Evolutionary conservation across 1,140 invertebrate genomes (phyloP).

Genomic region (Pinna nobilis): DNA sequence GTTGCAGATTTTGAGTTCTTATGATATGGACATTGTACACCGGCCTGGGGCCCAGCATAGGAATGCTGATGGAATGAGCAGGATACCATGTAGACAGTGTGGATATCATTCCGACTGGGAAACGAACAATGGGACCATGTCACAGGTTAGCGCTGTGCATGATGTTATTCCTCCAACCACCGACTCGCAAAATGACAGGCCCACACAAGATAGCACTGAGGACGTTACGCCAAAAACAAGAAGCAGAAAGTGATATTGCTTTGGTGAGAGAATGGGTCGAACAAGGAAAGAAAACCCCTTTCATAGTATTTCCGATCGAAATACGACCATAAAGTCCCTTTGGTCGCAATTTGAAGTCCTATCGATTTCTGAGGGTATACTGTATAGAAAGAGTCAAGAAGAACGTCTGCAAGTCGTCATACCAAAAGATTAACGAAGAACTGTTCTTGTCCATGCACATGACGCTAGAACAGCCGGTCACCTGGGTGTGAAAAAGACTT

Average conservation of each 20-base stretch:
- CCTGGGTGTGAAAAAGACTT: conserved; percentile 9
- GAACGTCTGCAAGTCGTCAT: conserved; percentile 69
- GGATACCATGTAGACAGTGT: conserved; percentile 6
- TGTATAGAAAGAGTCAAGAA: conserved; percentile 66
- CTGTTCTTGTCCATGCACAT: background rate
- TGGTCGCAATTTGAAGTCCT: conserved; percentile 13
- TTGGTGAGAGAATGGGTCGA: background rate
- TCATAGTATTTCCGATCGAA: background rate
- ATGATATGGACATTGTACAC: conserved; percentile 11
- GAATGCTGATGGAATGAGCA: background rate
- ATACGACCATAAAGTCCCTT: conserved; percentile 3
- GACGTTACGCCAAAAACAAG: background rate
- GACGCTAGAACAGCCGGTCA: conserved; percentile 9
- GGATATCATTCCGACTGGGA: background rate
- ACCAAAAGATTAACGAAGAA: background rate
- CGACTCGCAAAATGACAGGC: background rate
- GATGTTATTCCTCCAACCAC: too few relatives aligned
- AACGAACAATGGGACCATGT: background rate
- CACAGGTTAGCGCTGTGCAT: background rate
- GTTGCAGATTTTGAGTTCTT: background rate
- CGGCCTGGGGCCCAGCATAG: background rate
- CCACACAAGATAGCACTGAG: background rate
- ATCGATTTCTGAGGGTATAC: background rate
- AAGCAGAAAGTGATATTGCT: background rate
- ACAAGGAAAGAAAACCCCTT: background rate